phyloP scores from a whole-genome alignment of 2,113 vertebrate species.

The Poeciliopsis turrubarensis region DNA sequence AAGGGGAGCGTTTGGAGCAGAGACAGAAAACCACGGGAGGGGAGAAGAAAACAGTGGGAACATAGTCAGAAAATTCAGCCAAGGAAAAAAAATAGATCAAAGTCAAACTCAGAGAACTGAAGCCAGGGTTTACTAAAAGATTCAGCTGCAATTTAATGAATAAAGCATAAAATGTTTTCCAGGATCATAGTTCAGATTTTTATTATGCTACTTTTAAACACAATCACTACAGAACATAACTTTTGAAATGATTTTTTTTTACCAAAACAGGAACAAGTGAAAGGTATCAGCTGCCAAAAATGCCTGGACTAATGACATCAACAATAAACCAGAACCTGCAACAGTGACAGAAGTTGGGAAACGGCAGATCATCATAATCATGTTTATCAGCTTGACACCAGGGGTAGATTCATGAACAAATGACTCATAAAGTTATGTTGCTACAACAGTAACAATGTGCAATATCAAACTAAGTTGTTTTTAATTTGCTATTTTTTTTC shows the following conservation, averaged over 20 bases:
- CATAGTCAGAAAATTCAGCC: slow-evolving; percentile 42
- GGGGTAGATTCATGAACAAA: background rate
- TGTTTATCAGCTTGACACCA: background rate
- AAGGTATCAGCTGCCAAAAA: background rate
- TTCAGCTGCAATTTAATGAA: slow-evolving; percentile 37
- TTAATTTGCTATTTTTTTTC: background rate
- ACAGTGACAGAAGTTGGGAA: background rate
- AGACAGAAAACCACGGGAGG: slow-evolving; percentile 11
- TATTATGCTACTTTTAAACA: slow-evolving; percentile 34
- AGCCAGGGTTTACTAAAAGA: slow-evolving; percentile 36
- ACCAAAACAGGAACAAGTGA: background rate
- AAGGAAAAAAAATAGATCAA: slow-evolving; percentile 54
- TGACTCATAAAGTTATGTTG: background rate
- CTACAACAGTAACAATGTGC: background rate
- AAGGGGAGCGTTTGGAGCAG: slow-evolving; percentile 42
- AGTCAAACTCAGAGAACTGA: slow-evolving; percentile 30
- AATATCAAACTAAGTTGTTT: background rate
- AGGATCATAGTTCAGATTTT: background rate
- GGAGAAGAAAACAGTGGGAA: slow-evolving; percentile 15
- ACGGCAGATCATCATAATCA: background rate
- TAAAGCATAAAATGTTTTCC: slow-evolving; percentile 24
- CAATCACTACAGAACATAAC: background rate
- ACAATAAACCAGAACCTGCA: background rate
- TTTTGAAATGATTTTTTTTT: background rate
- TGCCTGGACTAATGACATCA: background rate